Conservation (phyloP, 2,888 invertebrate species). For the Cremastinae sp. region DNA sequence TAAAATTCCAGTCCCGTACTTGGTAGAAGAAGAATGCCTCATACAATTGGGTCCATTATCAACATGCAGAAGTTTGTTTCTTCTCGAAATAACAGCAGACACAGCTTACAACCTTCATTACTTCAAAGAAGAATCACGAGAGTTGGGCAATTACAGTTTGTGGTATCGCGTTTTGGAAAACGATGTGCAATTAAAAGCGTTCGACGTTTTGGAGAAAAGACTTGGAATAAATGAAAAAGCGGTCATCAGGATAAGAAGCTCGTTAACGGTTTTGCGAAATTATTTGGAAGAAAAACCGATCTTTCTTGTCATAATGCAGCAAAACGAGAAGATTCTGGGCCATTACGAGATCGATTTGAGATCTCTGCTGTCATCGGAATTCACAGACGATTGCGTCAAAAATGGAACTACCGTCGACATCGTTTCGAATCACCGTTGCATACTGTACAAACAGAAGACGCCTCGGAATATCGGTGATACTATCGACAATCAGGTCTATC, state of each 20-base stretch:
- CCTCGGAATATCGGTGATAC: conserved; percentile 43
- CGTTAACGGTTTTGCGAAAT: conserved; percentile 78
- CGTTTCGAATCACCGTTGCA: conserved; percentile 78
- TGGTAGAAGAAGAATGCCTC: conserved; percentile 72
- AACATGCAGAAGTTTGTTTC: conserved; percentile 78
- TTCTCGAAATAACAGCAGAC: conserved; percentile 82
- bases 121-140: conserved; percentile 63
- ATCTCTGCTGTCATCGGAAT: conserved; percentile 81
- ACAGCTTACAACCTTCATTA: conserved; percentile 82
- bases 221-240: conserved; percentile 81
- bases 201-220: conserved; percentile 72
- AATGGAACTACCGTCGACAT: conserved; percentile 78
- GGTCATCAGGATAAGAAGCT: conserved; percentile 80
- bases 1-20: conserved; percentile 47
- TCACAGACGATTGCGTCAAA: conserved; percentile 77
- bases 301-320: conserved; percentile 80
- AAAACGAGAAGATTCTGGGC: conserved; percentile 79
- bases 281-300: conserved; percentile 82
- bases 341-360: conserved; percentile 81
- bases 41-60: conserved; percentile 77
- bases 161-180: conserved; percentile 76
- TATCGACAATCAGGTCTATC: conserved; percentile 76
- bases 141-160: conserved; percentile 67
- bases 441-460: conserved; percentile 65
- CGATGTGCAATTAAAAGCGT: conserved; percentile 72